These are phyloP conservation scores for Aphis craccivora DNA, from an alignment of 1,140 invertebrate species.

Conservation along the genomic window DNA sequence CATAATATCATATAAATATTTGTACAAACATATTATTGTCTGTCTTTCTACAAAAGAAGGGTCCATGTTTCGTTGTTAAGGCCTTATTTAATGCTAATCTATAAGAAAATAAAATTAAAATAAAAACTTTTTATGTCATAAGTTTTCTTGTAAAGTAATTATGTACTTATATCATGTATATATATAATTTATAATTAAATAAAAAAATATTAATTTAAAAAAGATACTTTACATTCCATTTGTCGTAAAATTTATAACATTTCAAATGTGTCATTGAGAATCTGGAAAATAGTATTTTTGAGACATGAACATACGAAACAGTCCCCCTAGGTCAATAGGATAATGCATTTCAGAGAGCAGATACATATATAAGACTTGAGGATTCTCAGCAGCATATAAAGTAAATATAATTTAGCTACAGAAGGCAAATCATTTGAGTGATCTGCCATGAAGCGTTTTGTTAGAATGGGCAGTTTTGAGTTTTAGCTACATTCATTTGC, in stretches of 20 bases:
- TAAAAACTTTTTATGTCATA: slow-evolving; percentile 11
- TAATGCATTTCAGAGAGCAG: background rate
- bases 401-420: slow-evolving; percentile 53
- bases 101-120: slow-evolving; percentile 34
- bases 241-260: background rate
- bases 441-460: slow-evolving; percentile 54
- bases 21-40: slow-evolving; percentile 49
- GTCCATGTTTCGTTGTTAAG: slow-evolving; percentile 17
- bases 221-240: background rate
- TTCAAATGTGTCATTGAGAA: background rate
- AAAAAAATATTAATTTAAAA: slow-evolving; percentile 59
- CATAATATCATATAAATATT: slow-evolving; percentile 44
- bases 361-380: background rate
- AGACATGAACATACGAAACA: background rate
- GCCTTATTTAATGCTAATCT: slow-evolving; percentile 27
- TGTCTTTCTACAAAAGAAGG: slow-evolving; percentile 47
- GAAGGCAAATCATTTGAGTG: slow-evolving; percentile 41
- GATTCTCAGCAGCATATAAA: background rate
- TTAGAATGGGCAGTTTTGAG: slow-evolving; percentile 53
- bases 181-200: slow-evolving; percentile 54
- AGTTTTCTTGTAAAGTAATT: slow-evolving; percentile 43
- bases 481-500: slow-evolving; percentile 2
- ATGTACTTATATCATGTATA: slow-evolving; percentile 55
- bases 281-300: background rate
- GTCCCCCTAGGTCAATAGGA: background rate